Conservation (phyloP, 2,888 invertebrate species). For the Brachycybe producta region DNA sequence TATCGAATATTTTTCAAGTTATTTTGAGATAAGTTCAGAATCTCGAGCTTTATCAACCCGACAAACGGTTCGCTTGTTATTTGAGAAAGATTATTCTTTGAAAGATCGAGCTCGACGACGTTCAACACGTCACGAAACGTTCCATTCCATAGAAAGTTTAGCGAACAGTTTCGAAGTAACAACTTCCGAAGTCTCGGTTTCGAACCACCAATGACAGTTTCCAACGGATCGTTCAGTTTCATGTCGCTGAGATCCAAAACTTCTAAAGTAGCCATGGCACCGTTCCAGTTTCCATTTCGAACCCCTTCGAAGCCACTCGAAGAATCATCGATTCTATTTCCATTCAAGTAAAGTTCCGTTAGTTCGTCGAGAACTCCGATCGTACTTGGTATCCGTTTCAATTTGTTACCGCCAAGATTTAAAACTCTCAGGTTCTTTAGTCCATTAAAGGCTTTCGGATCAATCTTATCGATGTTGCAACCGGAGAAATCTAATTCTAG, state of each 20-base stretch:
- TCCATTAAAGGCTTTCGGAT: not conserved
- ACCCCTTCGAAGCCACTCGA: too few relatives aligned
- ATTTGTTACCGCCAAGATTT: conserved; percentile 1
- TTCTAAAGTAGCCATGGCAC: too few relatives aligned
- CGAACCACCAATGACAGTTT: too few relatives aligned
- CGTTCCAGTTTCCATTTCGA: too few relatives aligned
- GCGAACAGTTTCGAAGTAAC: not conserved
- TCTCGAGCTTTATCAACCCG: not conserved
- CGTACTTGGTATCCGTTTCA: not conserved
- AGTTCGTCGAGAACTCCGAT: not conserved
- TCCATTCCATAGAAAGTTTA: too few relatives aligned
- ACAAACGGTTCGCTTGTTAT: not conserved
- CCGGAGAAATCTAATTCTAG: not conserved
- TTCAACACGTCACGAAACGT: too few relatives aligned
- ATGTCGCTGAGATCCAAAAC: not conserved
- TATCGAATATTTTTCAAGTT: not conserved
- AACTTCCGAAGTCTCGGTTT: not conserved
- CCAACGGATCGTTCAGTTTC: not conserved
- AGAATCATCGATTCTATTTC: not conserved
- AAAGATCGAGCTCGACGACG: too few relatives aligned
- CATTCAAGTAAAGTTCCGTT: not conserved
- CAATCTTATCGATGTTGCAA: not conserved
- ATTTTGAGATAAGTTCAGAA: not conserved
- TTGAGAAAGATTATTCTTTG: too few relatives aligned
- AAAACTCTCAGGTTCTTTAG: not conserved